Conservation (phyloP, 35 echinoderm and acorn worm species). For the Apostichopus japonicus region DNA sequence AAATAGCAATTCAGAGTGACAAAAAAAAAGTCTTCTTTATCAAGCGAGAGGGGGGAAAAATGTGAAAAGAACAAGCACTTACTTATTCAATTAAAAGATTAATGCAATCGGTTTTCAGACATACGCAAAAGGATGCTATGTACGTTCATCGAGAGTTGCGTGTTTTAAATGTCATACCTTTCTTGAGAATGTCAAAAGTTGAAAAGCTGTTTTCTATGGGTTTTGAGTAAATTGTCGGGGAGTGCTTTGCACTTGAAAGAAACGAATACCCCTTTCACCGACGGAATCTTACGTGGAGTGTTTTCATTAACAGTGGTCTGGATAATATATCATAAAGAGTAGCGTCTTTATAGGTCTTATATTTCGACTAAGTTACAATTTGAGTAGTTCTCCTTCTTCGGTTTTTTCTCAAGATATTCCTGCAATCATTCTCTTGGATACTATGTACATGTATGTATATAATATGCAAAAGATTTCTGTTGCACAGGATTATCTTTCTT, state of each 20-base stretch:
- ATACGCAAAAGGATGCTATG: neutral
- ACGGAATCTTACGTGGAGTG: neutral
- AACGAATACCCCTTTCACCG: neutral
- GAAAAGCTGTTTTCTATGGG: slow-evolving; percentile 18
- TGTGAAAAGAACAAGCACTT: neutral
- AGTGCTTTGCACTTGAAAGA: slow-evolving; percentile 22
- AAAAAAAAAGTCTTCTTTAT: no score
- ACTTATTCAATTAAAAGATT: neutral
- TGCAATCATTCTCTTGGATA: no score
- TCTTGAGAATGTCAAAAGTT: slow-evolving; percentile 32
- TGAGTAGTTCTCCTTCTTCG: neutral
- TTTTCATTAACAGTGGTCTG: neutral
- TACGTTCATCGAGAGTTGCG: neutral
- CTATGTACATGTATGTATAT: neutral
- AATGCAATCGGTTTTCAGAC: neutral
- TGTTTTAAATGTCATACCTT: neutral
- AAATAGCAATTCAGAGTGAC: no score
- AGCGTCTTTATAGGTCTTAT: slow-evolving; percentile 6
- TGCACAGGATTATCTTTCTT: slow-evolving; percentile 17
- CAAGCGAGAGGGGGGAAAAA: no score
- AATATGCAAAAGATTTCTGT: neutral
- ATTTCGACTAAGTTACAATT: neutral
- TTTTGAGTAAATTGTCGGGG: slow-evolving; percentile 8
- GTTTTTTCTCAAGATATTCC: neutral
- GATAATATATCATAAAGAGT: neutral